Evolutionary conservation across 2,888 invertebrate species (phyloP), one percentile per base, ranked within the genome.

Genomic region (Rosalia funebris): DNA sequence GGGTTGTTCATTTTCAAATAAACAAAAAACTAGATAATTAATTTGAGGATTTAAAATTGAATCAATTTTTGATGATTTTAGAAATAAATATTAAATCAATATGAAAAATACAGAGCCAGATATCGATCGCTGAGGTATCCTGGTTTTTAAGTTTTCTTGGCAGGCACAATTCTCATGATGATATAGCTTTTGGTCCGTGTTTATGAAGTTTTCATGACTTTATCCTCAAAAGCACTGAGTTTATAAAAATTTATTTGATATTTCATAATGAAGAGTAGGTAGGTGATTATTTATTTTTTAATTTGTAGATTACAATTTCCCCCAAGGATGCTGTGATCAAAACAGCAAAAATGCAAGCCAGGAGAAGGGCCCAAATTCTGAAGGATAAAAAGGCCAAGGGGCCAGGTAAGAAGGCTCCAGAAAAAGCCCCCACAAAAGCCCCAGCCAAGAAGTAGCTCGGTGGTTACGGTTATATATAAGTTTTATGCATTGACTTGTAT

Each of bases 361-460:
- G 77, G 60, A 81, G 87, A 47, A 78, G 81, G 7, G 84, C 82
- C 58, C 78, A 82, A 1, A 83, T 86, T 63, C 82, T 84, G 70
- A 83, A 85, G 25, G 84, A 83, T 0, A 78, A 83, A 17, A 79
- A 84, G 1, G 84, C 83, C 69, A 86, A 85, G 63, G 84, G 83
- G 69, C 86, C 85, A 62, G 84, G 64, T 14, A 60, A 67, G 44
- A 65, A 68, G 32, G 54, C 67, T 15, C 50, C 67, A n/a, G n/a
- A n/a, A 14, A 60, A 67, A 12, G 65, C 60, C 4, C 34, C 60
- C 12, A 60, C 66, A 16, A 52, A 56, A 59, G 61, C 60, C 31
- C 61, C 84, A 19, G 64, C 66, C 25, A 70, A 71, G 45, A 64
- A 64, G 16, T 52, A 41, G 11, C 3, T 2, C 34, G 34, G 34